Evolutionary conservation across 2,113 vertebrate genomes (phyloP).

Genomic region (Rallus limicola): DNA sequence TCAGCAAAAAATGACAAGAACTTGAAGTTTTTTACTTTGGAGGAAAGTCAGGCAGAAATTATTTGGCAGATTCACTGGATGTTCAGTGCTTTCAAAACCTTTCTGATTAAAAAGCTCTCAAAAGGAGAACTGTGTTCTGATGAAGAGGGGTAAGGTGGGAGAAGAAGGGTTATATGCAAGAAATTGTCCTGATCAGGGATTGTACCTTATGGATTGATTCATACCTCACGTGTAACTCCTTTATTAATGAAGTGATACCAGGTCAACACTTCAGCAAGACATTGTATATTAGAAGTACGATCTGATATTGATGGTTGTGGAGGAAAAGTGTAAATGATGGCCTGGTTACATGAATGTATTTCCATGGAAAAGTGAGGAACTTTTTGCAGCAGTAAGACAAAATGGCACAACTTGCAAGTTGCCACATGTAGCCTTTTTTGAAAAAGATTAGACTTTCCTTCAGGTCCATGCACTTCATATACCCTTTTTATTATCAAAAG

Average conservation of each 20-base stretch:
- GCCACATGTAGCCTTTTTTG: not conserved
- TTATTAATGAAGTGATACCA: not conserved
- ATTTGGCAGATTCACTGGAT: not conserved
- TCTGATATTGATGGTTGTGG: not conserved
- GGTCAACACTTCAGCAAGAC: not conserved
- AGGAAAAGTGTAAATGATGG: not conserved
- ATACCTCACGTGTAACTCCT: not conserved
- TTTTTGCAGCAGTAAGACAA: not conserved
- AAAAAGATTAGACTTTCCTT: not conserved
- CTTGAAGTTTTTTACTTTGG: not conserved
- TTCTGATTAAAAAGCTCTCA: not conserved
- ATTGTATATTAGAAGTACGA: not conserved
- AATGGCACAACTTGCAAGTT: not conserved
- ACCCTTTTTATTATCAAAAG: not conserved
- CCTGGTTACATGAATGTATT: not conserved
- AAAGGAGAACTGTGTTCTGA: not conserved
- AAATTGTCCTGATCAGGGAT: rapidly evolving
- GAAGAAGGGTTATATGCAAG: not conserved
- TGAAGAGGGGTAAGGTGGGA: not conserved
- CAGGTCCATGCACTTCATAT: not conserved
- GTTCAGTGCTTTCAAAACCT: not conserved
- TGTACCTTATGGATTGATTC: not conserved
- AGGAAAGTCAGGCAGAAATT: not conserved
- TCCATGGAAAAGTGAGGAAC: not conserved
- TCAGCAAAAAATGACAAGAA: not conserved